phyloP scores from a whole-genome alignment of 2,888 invertebrate species.

The Leptothorax acervorum region DNA sequence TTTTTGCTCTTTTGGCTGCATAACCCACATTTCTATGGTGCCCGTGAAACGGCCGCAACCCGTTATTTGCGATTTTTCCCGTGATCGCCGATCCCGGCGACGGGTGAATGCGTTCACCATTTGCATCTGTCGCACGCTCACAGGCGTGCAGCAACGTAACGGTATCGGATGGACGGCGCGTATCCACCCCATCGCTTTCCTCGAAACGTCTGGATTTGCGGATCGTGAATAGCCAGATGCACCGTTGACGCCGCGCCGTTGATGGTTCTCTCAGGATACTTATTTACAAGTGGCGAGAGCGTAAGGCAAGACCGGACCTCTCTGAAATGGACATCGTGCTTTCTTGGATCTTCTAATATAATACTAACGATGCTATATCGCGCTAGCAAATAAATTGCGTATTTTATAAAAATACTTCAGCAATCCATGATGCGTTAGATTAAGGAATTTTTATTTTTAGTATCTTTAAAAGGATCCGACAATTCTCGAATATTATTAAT shows the following conservation, averaged over 20 bases:
- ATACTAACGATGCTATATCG: background rate
- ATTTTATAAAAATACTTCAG: background rate
- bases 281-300: background rate
- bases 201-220: constrained; percentile 71
- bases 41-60: constrained; percentile 79
- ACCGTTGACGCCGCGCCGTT: background rate
- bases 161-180: constrained; percentile 68
- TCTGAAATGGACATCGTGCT: background rate
- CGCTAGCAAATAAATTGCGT: background rate
- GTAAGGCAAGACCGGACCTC: too few species aligned
- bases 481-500: background rate
- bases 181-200: constrained; percentile 54
- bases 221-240: constrained; percentile 33
- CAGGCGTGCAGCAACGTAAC: constrained; percentile 73
- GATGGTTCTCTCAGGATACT: constrained; percentile 7
- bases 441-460: background rate
- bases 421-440: background rate
- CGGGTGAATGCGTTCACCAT: constrained; percentile 71
- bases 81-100: constrained; percentile 64
- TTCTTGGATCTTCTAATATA: background rate
- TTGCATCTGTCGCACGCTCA: constrained; percentile 78
- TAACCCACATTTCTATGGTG: constrained; percentile 85
- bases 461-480: background rate
- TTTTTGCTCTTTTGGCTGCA: constrained; percentile 83
- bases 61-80: constrained; percentile 82